phyloP scores from a whole-genome alignment of 2,888 invertebrate genomes.

The Myathropa florea region DNA sequence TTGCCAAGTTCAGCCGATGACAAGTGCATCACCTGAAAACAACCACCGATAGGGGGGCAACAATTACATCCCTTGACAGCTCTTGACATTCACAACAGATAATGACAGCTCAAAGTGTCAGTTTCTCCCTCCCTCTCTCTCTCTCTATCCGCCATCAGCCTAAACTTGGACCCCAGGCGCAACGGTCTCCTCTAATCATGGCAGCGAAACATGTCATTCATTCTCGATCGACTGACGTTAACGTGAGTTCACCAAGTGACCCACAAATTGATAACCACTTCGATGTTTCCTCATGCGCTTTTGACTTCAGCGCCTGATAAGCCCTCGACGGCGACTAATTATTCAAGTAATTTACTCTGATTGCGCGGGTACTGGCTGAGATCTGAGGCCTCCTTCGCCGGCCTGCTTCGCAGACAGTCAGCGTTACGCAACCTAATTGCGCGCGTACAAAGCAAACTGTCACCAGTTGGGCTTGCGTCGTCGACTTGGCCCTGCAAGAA shows the following conservation, averaged over 20 bases:
- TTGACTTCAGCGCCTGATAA: conserved; percentile 7
- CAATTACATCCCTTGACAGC: not conserved
- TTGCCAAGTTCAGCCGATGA: too few species aligned
- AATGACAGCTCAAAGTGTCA: not conserved
- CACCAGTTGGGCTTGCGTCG: not conserved
- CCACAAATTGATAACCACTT: not conserved
- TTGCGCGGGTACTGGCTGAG: not conserved
- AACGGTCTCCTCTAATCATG: not conserved
- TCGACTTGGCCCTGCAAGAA: not conserved
- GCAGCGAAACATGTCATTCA: not conserved
- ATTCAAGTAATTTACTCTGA: conserved; percentile 25
- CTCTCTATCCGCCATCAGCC: not conserved
- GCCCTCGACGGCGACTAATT: conserved; percentile 17
- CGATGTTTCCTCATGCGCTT: not conserved
- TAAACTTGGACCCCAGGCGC: not conserved
- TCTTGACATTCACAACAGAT: not conserved
- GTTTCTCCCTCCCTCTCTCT: not conserved
- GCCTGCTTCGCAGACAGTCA: too few species aligned
- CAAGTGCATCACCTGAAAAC: too few species aligned
- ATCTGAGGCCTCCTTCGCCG: not conserved
- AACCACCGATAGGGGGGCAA: too few species aligned
- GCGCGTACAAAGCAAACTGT: not conserved
- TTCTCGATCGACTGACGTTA: not conserved
- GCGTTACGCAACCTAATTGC: conserved; percentile 21
- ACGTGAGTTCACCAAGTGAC: not conserved